Evolutionary conservation across 2,888 invertebrate species (phyloP).

Genomic region (Trachelus iudaicus): DNA sequence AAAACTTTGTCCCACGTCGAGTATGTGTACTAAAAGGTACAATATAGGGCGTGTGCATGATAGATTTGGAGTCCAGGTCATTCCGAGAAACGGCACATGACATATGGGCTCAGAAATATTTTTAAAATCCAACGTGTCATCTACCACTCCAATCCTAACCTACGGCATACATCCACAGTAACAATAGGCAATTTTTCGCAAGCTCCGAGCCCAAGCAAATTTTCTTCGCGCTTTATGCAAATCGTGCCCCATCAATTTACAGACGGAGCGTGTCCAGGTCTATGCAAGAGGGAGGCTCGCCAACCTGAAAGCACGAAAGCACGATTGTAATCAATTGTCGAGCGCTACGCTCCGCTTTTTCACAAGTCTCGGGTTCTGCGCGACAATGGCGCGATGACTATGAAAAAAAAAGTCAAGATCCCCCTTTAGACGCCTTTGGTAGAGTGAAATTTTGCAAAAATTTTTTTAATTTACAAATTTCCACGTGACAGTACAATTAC

Average conservation of each 20-base stretch:
- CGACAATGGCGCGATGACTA: background rate
- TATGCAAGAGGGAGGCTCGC: background rate
- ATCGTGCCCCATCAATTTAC: background rate
- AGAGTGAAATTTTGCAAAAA: background rate
- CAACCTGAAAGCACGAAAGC: background rate
- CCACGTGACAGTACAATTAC: background rate
- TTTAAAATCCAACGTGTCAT: background rate
- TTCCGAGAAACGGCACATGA: background rate
- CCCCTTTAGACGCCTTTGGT: background rate
- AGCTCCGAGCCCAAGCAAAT: background rate
- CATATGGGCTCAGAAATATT: background rate
- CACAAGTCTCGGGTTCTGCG: background rate
- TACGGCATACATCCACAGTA: background rate
- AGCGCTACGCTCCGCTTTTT: background rate
- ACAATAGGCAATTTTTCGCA: background rate
- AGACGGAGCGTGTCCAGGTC: background rate
- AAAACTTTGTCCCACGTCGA: background rate
- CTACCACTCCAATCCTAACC: background rate
- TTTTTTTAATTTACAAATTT: background rate
- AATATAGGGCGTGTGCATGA: background rate
- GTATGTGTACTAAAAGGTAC: background rate
- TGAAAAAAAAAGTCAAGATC: background rate
- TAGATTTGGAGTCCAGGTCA: background rate
- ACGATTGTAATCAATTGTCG: background rate
- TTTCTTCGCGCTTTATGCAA: slow-evolving; percentile 4